Conservation (phyloP, 2,888 invertebrate genomes). For the Achlya flavicornis region DNA sequence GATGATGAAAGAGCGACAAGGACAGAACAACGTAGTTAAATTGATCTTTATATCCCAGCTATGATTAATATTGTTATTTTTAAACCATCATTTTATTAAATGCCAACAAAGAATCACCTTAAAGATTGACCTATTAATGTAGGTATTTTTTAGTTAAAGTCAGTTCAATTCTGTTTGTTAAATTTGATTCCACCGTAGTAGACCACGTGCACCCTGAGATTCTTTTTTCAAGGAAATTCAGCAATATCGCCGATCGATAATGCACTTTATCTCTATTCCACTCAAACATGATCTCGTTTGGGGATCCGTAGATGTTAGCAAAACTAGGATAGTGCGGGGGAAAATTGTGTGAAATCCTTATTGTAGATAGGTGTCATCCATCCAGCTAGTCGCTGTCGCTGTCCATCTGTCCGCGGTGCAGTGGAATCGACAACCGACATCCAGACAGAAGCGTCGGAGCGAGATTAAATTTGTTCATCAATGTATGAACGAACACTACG, state of each 20-base stretch:
- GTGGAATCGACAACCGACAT: conserved; percentile 3
- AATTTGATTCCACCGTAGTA: neutral
- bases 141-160: too few relatives aligned
- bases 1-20: neutral
- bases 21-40: neutral
- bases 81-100: too few relatives aligned
- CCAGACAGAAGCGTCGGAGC: neutral
- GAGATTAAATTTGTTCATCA: conserved; percentile 7
- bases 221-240: neutral
- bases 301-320: neutral
- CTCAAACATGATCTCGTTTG: conserved; percentile 3
- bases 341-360: conserved; percentile 9
- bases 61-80: too few relatives aligned
- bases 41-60: too few relatives aligned
- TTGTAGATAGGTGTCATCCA: conserved; percentile 7
- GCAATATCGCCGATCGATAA: neutral
- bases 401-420: neutral
- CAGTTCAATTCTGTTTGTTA: too few relatives aligned
- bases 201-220: neutral
- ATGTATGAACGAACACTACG: conserved; percentile 2
- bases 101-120: too few relatives aligned
- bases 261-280: conserved; percentile 5
- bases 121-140: too few relatives aligned
- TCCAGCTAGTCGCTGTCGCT: neutral
- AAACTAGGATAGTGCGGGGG: neutral